Evolutionary conservation across 2,113 vertebrate genomes (phyloP), one percentile per base, ranked within the genome.

Genomic region (Sceloporus tristichus): DNA sequence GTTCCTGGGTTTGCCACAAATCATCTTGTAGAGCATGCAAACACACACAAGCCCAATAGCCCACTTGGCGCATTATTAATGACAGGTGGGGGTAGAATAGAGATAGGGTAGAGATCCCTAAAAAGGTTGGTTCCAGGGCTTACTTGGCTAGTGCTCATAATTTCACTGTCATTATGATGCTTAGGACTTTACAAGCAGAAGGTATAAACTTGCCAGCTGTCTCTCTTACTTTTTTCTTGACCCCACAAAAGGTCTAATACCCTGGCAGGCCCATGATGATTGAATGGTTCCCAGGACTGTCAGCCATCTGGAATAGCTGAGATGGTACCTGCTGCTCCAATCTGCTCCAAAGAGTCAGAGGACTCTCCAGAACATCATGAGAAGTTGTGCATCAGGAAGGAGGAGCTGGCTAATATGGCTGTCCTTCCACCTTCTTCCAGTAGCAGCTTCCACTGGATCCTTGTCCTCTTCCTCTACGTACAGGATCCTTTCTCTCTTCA

Each of bases 71-170:
- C 73, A n/a, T 77, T 42, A 48, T 86, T 56, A 77, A 38, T 48
- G 48, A 75, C 62, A 90, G 71, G 23, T 27, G 9, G 48, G 19
- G 74, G 62, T 90, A 42, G 74, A 29, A 13, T 70, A 48, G 42
- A 1, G 42, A 59, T 23, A 38, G 27, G 27, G 25, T 27, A 18
- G 54, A n/a, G 62, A 79, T 70, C 74, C 34, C 73, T 83, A 19
- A 77, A 62, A 73, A 48, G 53, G 34, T 29, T 82, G 23, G 48
- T 38, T 66, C 40, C n/a, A 40, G 62, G 66, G 13, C 54, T 27
- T 85, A 65, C 40, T 34, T 78, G 29, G 79, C 48, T 77, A 82
- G 70, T 86, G 34, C 42, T 42, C n/a, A 70, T 77, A 40, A 78
- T 70, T 68, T 77, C 7, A 62, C 29, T 25, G 65, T 29, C 71